phyloP scores from a whole-genome alignment of 2,888 invertebrate genomes.

The Rhopalosiphum nymphaeae region DNA sequence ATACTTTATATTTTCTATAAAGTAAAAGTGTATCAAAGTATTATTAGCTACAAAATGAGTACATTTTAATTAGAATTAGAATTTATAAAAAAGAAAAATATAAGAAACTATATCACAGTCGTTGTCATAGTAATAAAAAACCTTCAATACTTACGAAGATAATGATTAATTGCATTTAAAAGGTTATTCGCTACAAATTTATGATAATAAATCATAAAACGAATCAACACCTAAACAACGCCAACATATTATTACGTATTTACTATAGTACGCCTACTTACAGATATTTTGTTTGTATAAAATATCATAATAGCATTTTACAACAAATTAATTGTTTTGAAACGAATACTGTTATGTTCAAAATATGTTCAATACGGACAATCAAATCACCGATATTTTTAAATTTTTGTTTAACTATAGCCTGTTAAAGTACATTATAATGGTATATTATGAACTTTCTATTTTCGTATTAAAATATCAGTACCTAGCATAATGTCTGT shows the following conservation, averaged over 20 bases:
- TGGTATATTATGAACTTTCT: background rate
- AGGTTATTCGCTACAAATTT: background rate
- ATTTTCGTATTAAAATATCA: background rate
- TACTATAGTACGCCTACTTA: background rate
- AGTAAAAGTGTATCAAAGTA: background rate
- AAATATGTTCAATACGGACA: background rate
- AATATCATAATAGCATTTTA: background rate
- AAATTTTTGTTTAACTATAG: background rate
- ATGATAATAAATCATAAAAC: background rate
- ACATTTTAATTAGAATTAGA: background rate
- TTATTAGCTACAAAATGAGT: background rate
- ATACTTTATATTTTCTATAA: background rate
- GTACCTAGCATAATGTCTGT: background rate
- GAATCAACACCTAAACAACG: background rate
- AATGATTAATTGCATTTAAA: slow-evolving; percentile 22
- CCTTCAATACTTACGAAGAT: background rate
- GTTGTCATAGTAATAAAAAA: slow-evolving; percentile 32
- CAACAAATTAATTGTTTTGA: background rate
- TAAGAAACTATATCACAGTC: background rate
- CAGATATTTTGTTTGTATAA: background rate
- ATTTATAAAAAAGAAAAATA: background rate
- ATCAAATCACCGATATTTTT: background rate
- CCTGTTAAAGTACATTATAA: background rate
- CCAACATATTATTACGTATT: background rate
- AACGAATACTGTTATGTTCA: background rate